These are phyloP conservation scores for Heliothis peltigera DNA, from an alignment of 2,888 invertebrate genomes.

Conservation along the genomic window DNA sequence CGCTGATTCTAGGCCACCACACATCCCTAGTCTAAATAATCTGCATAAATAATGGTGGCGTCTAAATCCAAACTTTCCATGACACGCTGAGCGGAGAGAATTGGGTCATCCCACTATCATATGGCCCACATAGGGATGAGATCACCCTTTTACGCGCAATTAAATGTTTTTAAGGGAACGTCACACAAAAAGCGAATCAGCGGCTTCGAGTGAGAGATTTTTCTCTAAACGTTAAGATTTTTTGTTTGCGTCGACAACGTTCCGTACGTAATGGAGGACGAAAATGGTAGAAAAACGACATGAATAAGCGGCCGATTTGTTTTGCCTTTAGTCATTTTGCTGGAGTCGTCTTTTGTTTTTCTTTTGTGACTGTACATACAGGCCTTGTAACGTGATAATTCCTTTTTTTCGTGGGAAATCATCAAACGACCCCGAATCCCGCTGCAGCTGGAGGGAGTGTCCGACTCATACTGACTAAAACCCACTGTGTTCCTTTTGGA, in stretches of 20 bases:
- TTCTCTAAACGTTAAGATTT: not conserved
- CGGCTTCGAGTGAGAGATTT: not conserved
- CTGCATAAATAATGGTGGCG: not conserved
- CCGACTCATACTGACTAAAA: too few relatives aligned
- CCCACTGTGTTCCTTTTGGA: too few relatives aligned
- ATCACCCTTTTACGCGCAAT: constrained; percentile 19
- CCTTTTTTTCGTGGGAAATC: too few relatives aligned
- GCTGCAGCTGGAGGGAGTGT: too few relatives aligned
- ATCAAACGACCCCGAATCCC: too few relatives aligned
- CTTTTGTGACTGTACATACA: not conserved
- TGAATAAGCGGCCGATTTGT: not conserved
- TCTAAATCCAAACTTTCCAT: constrained; percentile 2
- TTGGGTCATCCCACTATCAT: constrained; percentile 15
- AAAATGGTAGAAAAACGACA: not conserved
- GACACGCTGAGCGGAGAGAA: not conserved
- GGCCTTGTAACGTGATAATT: not conserved
- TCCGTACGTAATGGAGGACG: not conserved
- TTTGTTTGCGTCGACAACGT: not conserved
- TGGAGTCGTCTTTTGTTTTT: not conserved
- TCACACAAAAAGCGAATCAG: not conserved
- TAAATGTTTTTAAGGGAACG: constrained; percentile 2
- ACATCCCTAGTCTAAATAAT: not conserved
- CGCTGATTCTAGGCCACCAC: not conserved
- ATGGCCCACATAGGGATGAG: constrained; percentile 6
- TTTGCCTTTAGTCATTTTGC: not conserved